These are phyloP conservation scores for Epinephelus cyanopodus DNA, from an alignment of 2,113 vertebrate genomes.

Conservation along the genomic window DNA sequence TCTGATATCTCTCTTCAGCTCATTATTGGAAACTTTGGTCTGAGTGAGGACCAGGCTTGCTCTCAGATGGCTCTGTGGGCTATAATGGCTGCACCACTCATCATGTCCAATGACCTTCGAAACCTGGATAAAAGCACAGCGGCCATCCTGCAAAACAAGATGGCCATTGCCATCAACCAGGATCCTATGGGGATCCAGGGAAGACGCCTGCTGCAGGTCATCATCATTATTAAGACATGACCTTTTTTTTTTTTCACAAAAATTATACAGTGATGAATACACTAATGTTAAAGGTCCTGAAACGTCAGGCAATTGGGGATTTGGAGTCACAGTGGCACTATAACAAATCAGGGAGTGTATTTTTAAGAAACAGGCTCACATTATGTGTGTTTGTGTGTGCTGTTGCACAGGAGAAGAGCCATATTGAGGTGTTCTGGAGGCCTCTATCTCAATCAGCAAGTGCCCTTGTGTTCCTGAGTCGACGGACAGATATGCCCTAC, in stretches of 20 bases:
- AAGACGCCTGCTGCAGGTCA: slow-evolving; percentile 87
- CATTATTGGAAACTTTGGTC: slow-evolving; percentile 91
- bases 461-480: slow-evolving; percentile 87
- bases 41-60: slow-evolving; percentile 88
- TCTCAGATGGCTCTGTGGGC: slow-evolving; percentile 94
- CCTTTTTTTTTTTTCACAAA: not conserved
- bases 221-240: not conserved
- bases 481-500: slow-evolving; percentile 86
- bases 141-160: slow-evolving; percentile 89
- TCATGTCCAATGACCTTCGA: slow-evolving; percentile 93
- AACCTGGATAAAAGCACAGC: slow-evolving; percentile 77
- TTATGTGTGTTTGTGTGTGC: slow-evolving; percentile 16
- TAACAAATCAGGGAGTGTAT: not conserved
- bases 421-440: slow-evolving; percentile 87
- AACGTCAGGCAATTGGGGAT: no score
- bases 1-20: slow-evolving; percentile 78
- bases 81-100: slow-evolving; percentile 90
- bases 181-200: slow-evolving; percentile 90
- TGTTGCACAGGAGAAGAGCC: slow-evolving; percentile 79
- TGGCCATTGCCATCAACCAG: slow-evolving; percentile 90
- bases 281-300: not conserved
- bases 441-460: slow-evolving; percentile 79
- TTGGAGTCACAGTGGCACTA: not conserved
- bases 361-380: not conserved
- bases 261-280: not conserved